phyloP scores from a whole-genome alignment of 2,888 invertebrate species.

The Oscheius sp. region DNA sequence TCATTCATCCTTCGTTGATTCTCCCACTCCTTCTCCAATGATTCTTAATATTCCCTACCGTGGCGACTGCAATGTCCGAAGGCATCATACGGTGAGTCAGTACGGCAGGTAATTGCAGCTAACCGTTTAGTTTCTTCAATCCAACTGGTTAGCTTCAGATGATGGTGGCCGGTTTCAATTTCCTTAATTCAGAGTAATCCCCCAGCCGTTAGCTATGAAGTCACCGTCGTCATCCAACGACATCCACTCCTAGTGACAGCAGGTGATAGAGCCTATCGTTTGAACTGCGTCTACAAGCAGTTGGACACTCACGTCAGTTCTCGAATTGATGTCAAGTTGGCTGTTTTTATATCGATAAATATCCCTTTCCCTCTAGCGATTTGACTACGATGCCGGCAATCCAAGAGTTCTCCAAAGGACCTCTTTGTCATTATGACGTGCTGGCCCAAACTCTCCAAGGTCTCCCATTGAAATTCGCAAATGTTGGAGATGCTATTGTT shows the following conservation, averaged over 20 bases:
- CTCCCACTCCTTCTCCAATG: constrained; percentile 53
- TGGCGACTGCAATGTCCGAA: constrained; percentile 60
- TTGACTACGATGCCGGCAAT: constrained; percentile 33
- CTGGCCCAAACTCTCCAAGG: constrained; percentile 55
- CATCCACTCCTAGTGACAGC: constrained; percentile 66
- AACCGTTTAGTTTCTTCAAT: not conserved
- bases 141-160: not conserved
- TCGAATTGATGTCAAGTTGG: constrained; percentile 57
- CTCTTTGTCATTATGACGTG: constrained; percentile 58
- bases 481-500: constrained; percentile 64
- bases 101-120: not conserved
- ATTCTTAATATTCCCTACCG: constrained; percentile 64
- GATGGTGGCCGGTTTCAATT: not conserved
- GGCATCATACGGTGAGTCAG: constrained; percentile 48
- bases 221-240: constrained; percentile 63
- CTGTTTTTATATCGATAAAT: not conserved
- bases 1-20: constrained; percentile 55
- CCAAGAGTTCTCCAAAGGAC: constrained; percentile 31
- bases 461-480: constrained; percentile 59
- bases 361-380: constrained; percentile 31
- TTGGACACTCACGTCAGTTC: constrained; percentile 45
- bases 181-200: constrained; percentile 46
- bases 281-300: constrained; percentile 65
- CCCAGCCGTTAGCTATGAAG: constrained; percentile 57
- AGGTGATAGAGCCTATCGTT: constrained; percentile 48